Percentiles rank a stretch among this genome's conserved stretches.
Conservation (phyloP, 1,140 invertebrate genomes). For the Phocides pigmalion region DNA sequence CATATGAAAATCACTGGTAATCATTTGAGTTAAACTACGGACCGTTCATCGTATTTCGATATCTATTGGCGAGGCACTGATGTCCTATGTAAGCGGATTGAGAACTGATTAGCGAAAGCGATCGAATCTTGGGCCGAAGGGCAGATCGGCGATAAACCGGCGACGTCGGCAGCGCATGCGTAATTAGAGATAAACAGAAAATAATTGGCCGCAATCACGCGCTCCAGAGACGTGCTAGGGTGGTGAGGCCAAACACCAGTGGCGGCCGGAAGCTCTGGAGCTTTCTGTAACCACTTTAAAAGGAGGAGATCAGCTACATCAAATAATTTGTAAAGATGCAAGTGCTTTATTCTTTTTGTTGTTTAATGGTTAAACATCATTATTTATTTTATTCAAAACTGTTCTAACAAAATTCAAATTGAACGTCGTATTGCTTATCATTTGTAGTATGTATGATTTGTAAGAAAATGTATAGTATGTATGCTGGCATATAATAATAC, state of each 20-base stretch:
- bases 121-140: constrained; percentile 80
- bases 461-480: too few relatives aligned
- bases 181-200: constrained; percentile 84
- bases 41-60: constrained; percentile 21
- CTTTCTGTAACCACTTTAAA: too few relatives aligned
- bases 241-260: constrained; percentile 42
- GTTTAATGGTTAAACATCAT: too few relatives aligned
- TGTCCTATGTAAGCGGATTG: constrained; percentile 70
- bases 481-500: too few relatives aligned
- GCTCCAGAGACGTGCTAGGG: constrained; percentile 66
- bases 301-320: too few relatives aligned
- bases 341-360: too few relatives aligned
- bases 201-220: constrained; percentile 81
- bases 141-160: constrained; percentile 74
- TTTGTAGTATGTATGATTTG: too few relatives aligned
- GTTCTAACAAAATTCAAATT: too few relatives aligned
- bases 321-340: too few relatives aligned
- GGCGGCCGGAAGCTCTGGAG: constrained; percentile 6
- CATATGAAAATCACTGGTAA: neutral
- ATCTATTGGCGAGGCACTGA: constrained; percentile 43
- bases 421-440: too few relatives aligned
- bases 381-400: too few relatives aligned
- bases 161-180: constrained; percentile 78
- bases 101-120: constrained; percentile 74
- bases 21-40: neutral